Evolutionary conservation across 53 echinoderm and acorn worm species (phyloP), one percentile per base, ranked within the genome.

Genomic region (Mesocentrotus franciscanus): DNA sequence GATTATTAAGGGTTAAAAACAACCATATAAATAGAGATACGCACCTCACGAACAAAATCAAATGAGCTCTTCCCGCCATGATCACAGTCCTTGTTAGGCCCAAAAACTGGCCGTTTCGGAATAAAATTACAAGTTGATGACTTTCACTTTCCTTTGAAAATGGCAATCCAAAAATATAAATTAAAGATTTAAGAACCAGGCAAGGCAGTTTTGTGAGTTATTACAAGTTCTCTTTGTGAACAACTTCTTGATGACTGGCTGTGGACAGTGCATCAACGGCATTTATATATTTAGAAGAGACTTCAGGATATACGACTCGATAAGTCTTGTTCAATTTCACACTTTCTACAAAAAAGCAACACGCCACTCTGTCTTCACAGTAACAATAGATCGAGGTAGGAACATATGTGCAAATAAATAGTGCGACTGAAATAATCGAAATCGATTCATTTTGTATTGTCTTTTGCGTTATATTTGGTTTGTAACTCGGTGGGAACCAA

Each of bases 191-290:
- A 24, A 66, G 22, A 2, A 32, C 81, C 3, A 18, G 13, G 22
- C 22, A 36, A 81, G 20, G 8, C 18, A 81, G 81, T 15, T 36
- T 6, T 90, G 18, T 16, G 18, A 91, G 91, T 59, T 91, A 68
- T 91, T 91, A 91, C 91, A 91, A 91, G 9, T 20, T 91, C 68
- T 66, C 61, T 68, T 91, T 68, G 91, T 91, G 91, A 91, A 91
- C 64, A 91, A 91, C 91, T 70, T 36, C 34, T 8, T 24, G 15
- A 59, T 91, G 56, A 91, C 36, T 62, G 70, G 36, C 36, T 9
- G 14, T 56, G 10, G 29, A 29, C n/a, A 27, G 27, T 58, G 12
- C 58, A 57, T 57, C 27, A 58, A 5, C 58, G 7, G n/a, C 26
- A 57, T 27, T 58, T 81, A 30, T 74, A 74, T 74, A 26, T 34